Evolutionary conservation across 2,888 invertebrate genomes (phyloP).

Genomic region (Amphipyra tragopoginis): DNA sequence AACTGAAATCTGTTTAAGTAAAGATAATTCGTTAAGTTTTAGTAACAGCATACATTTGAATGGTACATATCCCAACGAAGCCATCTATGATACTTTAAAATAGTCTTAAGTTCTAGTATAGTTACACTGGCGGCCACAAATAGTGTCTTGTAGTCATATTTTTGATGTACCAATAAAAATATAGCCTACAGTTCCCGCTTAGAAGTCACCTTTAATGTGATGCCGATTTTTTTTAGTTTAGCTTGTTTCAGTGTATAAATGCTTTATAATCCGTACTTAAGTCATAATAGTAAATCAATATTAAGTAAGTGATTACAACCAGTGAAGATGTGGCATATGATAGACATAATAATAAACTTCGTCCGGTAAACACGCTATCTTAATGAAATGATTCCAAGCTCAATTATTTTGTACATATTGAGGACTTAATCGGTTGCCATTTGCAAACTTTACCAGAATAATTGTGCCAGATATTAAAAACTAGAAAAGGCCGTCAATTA

Average conservation of each 20-base stretch:
- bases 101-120: conserved; percentile 67
- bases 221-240: conserved; percentile 41
- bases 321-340: conserved; percentile 54
- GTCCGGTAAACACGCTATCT: conserved; percentile 10
- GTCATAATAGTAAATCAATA: conserved; percentile 42
- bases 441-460: conserved; percentile 8
- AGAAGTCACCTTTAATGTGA: conserved; percentile 50
- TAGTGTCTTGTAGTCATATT: conserved; percentile 69
- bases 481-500: conserved; percentile 7
- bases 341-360: conserved; percentile 22
- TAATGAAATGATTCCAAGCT: conserved; percentile 5
- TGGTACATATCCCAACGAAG: conserved; percentile 89
- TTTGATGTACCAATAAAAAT: conserved; percentile 68
- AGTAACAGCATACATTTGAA: conserved; percentile 89
- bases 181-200: conserved; percentile 64
- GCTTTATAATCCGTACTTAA: conserved; percentile 48
- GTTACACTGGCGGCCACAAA: conserved; percentile 60
- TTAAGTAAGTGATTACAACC: conserved; percentile 48
- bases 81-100: conserved; percentile 89
- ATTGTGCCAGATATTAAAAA: conserved; percentile 5
- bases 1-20: conserved; percentile 80
- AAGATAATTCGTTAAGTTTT: conserved; percentile 85
- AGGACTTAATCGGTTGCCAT: conserved; percentile 1
- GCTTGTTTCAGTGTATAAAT: conserved; percentile 55
- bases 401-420: conserved; percentile 17